Percentiles rank a stretch among this genome's conserved stretches.
Evolutionary conservation across 1,140 invertebrate species (phyloP).

Genomic region (Nasonia longicornis): DNA sequence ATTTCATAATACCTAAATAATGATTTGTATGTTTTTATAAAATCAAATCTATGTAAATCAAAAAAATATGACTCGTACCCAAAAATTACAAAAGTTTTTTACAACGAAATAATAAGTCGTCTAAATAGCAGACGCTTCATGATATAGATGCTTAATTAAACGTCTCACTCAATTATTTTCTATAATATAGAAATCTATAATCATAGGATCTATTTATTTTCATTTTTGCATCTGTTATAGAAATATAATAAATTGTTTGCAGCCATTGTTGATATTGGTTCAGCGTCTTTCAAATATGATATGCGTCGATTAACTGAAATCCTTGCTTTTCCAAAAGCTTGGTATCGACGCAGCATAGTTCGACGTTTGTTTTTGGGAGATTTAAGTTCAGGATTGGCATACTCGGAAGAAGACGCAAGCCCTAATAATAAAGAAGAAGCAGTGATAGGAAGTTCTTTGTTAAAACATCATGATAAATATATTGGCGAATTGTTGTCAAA

Average conservation of each 20-base stretch:
- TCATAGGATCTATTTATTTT: no score
- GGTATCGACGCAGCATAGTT: slow-evolving; percentile 95
- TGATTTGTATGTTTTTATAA: no score
- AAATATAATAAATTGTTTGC: slow-evolving; percentile 53
- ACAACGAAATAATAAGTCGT: no score
- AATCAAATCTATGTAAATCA: no score
- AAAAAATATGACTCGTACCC: no score
- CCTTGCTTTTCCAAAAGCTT: slow-evolving; percentile 96
- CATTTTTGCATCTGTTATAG: no score
- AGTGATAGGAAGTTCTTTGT: slow-evolving; percentile 62
- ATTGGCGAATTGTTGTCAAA: slow-evolving; percentile 60
- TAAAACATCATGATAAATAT: slow-evolving; percentile 63
- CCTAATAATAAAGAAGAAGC: slow-evolving; percentile 63
- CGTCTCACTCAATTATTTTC: no score
- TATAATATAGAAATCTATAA: no score
- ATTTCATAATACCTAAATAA: no score
- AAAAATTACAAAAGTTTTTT: no score
- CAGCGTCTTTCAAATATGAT: slow-evolving; percentile 98
- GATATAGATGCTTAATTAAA: no score
- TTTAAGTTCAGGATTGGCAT: slow-evolving; percentile 72
- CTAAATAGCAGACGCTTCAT: no score
- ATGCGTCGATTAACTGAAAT: slow-evolving; percentile 98
- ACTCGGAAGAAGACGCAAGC: slow-evolving; percentile 68
- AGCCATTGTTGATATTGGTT: slow-evolving; percentile 96
- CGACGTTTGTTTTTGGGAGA: slow-evolving; percentile 94